Evolutionary conservation across 2,888 invertebrate species (phyloP).

Genomic region (Mythimna loreyi): DNA sequence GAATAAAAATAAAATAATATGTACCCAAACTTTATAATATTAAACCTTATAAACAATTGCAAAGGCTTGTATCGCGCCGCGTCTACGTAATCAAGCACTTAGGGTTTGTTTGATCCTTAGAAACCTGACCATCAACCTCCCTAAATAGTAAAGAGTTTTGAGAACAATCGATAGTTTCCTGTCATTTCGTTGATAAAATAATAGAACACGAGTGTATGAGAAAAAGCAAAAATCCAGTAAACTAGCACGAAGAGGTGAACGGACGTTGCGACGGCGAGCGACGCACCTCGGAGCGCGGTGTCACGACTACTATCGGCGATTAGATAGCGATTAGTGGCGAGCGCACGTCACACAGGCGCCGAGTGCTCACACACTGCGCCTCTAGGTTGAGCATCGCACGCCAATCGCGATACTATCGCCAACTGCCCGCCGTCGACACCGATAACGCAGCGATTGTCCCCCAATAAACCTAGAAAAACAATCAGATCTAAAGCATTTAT

Average conservation of each 20-base stretch:
- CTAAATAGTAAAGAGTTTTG: not conserved
- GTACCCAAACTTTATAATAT: too few relatives aligned
- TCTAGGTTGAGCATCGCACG: not conserved
- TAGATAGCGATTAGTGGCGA: constrained; percentile 12
- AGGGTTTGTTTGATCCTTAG: not conserved
- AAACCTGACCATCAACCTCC: not conserved
- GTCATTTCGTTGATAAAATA: not conserved
- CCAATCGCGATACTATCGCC: constrained; percentile 5
- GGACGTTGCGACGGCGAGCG: not conserved
- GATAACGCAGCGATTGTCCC: constrained; percentile 13
- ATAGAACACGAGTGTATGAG: not conserved
- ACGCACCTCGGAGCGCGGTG: not conserved
- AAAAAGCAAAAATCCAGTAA: not conserved
- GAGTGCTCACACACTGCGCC: not conserved
- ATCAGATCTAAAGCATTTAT: not conserved
- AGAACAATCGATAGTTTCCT: not conserved
- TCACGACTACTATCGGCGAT: constrained; percentile 13
- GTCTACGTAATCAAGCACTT: too few relatives aligned
- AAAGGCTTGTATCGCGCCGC: too few relatives aligned
- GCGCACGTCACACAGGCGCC: not conserved
- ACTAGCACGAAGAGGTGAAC: not conserved
- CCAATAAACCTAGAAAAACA: not conserved
- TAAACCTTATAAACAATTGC: too few relatives aligned
- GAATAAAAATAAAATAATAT: too few relatives aligned
- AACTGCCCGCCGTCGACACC: constrained; percentile 1